These are phyloP conservation scores for Morinoia aosen DNA, from an alignment of 2,888 invertebrate genomes.

Conservation along the genomic window DNA sequence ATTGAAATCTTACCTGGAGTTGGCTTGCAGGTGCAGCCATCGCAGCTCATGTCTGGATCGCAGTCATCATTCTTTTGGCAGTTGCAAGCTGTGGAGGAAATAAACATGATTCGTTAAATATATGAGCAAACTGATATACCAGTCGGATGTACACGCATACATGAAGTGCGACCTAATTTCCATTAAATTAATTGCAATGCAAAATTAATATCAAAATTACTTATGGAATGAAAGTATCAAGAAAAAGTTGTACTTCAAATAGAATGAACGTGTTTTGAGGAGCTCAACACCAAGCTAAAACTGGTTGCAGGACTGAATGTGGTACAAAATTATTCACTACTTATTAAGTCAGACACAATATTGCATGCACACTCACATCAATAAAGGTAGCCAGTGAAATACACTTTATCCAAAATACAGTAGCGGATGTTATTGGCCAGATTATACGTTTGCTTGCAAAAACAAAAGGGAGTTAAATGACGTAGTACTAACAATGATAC, in stretches of 20 bases:
- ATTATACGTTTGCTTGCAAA: not conserved
- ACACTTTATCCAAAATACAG: not conserved
- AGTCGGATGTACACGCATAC: too few relatives aligned
- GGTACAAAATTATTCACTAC: too few relatives aligned
- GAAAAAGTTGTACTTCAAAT: not conserved
- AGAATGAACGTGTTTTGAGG: not conserved
- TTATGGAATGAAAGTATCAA: not conserved
- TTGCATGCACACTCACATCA: not conserved
- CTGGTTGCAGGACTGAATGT: too few relatives aligned
- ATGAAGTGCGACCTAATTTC: not conserved
- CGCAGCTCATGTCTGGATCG: constrained; percentile 55
- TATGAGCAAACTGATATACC: not conserved
- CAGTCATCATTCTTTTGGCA: constrained; percentile 59
- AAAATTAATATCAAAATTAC: not conserved
- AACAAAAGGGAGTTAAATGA: not conserved
- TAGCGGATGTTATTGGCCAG: not conserved
- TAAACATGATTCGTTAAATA: not conserved
- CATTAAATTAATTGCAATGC: not conserved
- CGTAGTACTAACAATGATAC: not conserved
- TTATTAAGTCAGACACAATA: not conserved
- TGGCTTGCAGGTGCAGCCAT: constrained; percentile 64
- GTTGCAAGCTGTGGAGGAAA: constrained; percentile 56
- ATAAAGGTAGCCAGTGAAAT: not conserved
- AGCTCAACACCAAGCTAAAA: not conserved
- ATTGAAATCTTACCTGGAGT: constrained; percentile 15